phyloP scores from a whole-genome alignment of 1,140 invertebrate genomes.

The Pristionchus pacificus region DNA sequence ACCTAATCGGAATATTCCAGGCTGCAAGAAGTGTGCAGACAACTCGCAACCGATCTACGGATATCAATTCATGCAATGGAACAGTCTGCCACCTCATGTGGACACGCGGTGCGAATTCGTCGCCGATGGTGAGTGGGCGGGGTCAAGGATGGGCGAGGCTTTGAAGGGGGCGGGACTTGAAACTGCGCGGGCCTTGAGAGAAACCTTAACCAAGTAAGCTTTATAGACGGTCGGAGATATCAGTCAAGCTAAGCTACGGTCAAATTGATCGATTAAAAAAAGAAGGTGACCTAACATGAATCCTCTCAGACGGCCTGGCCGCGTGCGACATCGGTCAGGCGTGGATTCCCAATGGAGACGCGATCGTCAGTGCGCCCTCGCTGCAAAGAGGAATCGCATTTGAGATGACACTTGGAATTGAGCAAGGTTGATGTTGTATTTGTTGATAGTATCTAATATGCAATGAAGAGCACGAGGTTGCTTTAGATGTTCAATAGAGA shows the following conservation, averaged over 20 bases:
- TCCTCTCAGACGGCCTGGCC: slow-evolving; percentile 33
- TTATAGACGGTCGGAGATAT: too few species aligned
- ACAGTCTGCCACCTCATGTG: slow-evolving; percentile 62
- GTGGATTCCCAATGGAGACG: slow-evolving; percentile 48
- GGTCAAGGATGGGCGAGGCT: too few species aligned
- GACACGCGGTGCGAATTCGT: slow-evolving; percentile 60
- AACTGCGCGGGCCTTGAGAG: too few species aligned
- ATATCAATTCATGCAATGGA: slow-evolving; percentile 63
- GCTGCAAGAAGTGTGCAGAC: slow-evolving; percentile 62
- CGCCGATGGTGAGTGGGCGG: slow-evolving; percentile 40
- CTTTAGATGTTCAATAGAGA: background rate
- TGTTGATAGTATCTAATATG: background rate
- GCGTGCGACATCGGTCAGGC: slow-evolving; percentile 41
- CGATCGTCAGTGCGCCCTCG: slow-evolving; percentile 54
- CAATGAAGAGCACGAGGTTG: background rate
- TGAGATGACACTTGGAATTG: slow-evolving; percentile 43
- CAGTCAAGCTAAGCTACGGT: too few species aligned
- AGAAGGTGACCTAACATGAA: background rate
- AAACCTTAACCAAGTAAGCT: too few species aligned
- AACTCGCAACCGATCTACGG: slow-evolving; percentile 64
- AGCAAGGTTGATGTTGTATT: background rate
- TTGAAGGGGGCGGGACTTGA: too few species aligned
- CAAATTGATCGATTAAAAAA: too few species aligned
- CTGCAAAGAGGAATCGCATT: slow-evolving; percentile 53
- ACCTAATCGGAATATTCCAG: too few species aligned